Evolutionary conservation across 2,113 vertebrate genomes (phyloP).

Genomic region (Lepus timidus): DNA sequence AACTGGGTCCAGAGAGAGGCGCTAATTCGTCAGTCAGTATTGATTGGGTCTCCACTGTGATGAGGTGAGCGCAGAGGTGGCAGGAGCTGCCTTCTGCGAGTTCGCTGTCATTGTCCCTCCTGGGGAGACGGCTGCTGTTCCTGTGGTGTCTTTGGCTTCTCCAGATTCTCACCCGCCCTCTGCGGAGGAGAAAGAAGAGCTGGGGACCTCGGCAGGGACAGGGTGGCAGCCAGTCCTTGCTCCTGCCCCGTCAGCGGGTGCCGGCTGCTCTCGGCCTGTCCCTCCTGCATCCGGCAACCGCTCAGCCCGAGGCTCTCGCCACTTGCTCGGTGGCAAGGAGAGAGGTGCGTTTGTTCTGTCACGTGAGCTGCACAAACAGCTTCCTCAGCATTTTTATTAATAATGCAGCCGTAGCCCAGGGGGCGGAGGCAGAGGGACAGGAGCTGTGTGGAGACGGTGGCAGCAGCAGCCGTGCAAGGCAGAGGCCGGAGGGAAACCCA

Average conservation of each 20-base stretch:
- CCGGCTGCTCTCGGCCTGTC: not conserved
- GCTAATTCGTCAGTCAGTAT: not conserved
- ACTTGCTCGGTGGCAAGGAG: not conserved
- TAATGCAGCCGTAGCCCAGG: constrained; percentile 68
- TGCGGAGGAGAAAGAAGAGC: not conserved
- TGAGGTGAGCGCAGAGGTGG: not conserved
- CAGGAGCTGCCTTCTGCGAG: not conserved
- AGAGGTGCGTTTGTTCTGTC: constrained; percentile 63
- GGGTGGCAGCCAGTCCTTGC: not conserved
- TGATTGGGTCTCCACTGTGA: not conserved
- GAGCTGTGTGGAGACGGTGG: not conserved
- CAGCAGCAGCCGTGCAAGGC: not conserved
- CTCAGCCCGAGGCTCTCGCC: not conserved
- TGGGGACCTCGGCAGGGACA: not conserved
- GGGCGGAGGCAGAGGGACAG: not conserved
- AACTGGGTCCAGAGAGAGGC: not conserved
- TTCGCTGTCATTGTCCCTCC: accelerated
- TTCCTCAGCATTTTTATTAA: constrained; percentile 78
- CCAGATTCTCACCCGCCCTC: not conserved
- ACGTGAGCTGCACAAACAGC: constrained; percentile 55
- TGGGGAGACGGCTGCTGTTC: not conserved
- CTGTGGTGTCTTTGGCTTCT: not conserved
- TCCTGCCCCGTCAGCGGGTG: accelerated
- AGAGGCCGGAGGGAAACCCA: constrained; percentile 41
- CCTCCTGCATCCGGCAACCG: not conserved